A percentile compares a stretch with the other conserved stretches of the same genome.
Evolutionary conservation across 2,797 vertebrate species (phyloP).

Genomic region (Scleropages formosus): DNA sequence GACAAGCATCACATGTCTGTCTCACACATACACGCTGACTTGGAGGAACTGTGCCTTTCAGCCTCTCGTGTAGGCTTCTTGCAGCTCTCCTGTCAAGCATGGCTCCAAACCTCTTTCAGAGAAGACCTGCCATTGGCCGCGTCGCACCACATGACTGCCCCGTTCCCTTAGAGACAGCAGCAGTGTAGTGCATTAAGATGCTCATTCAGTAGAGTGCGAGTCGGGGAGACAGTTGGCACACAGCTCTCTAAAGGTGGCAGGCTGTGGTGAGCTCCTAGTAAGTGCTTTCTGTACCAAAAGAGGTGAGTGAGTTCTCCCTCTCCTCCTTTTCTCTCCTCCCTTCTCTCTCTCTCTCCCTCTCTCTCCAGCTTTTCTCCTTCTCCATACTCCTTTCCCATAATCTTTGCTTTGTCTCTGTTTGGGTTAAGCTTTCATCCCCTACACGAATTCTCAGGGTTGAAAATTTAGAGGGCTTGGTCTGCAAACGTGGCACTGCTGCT

Average conservation of each 20-base stretch:
- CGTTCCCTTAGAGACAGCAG: slow-evolving; percentile 83
- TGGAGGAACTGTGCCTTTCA: neutral
- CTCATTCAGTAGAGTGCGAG: slow-evolving; percentile 66
- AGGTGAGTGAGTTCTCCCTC: slow-evolving; percentile 60
- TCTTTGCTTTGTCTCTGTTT: slow-evolving; percentile 21
- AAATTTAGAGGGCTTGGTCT: neutral
- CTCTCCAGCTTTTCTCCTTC: slow-evolving; percentile 25
- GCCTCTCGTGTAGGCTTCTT: slow-evolving; percentile 1
- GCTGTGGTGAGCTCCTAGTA: slow-evolving; percentile 58
- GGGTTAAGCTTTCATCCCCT: neutral
- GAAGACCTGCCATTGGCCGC: slow-evolving; percentile 25
- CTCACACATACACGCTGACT: slow-evolving; percentile 2
- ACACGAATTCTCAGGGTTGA: neutral
- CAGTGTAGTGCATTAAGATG: slow-evolving; percentile 73
- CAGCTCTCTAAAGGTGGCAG: slow-evolving; percentile 59
- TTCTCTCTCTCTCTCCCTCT: slow-evolving; percentile 22
- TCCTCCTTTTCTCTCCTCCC: neutral
- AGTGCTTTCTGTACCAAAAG: slow-evolving; percentile 54
- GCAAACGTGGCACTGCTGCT: too few relatives aligned
- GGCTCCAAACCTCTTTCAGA: slow-evolving; percentile 17
- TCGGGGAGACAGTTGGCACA: slow-evolving; percentile 61
- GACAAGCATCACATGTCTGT: neutral
- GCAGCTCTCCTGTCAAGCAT: slow-evolving; percentile 15
- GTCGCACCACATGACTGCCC: slow-evolving; percentile 64
- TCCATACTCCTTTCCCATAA: slow-evolving; percentile 47